Conservation (phyloP, 2,888 invertebrate species). For the Andrena bucephala region DNA sequence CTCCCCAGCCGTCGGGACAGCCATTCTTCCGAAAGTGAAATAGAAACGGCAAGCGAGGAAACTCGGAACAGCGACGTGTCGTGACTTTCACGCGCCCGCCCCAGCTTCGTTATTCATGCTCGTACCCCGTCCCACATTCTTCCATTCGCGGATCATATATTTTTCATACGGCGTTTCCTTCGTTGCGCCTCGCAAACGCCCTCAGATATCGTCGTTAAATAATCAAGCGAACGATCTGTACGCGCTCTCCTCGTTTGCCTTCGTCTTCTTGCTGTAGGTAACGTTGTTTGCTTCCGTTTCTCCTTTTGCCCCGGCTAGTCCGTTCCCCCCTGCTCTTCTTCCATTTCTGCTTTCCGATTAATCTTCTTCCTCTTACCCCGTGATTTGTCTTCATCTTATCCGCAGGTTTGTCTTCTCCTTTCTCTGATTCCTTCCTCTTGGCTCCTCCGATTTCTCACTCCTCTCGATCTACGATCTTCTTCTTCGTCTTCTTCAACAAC, state of each 20-base stretch:
- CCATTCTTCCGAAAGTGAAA: slow-evolving; percentile 37
- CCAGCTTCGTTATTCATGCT: slow-evolving; percentile 58
- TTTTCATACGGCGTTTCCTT: slow-evolving; percentile 52
- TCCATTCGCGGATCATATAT: slow-evolving; percentile 55
- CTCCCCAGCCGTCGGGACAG: slow-evolving; percentile 16
- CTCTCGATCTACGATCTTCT: slow-evolving; percentile 16
- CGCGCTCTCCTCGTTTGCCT: slow-evolving; percentile 31
- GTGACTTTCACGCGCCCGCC: slow-evolving; percentile 48
- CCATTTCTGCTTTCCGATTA: slow-evolving; percentile 17
- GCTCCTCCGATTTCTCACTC: background rate
- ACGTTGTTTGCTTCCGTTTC: background rate
- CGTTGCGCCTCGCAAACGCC: slow-evolving; percentile 41
- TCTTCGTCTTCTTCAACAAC: background rate
- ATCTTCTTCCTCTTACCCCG: slow-evolving; percentile 5
- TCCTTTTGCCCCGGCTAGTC: too few relatives aligned
- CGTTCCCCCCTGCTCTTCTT: background rate
- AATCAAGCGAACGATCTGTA: slow-evolving; percentile 53
- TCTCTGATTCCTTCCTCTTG: background rate
- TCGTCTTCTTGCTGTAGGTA: slow-evolving; percentile 1
- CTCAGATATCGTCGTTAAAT: slow-evolving; percentile 64
- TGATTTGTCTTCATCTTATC: slow-evolving; percentile 31
- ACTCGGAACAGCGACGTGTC: slow-evolving; percentile 34
- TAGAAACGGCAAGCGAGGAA: slow-evolving; percentile 46
- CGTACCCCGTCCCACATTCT: slow-evolving; percentile 33
- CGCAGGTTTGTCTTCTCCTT: slow-evolving; percentile 2